These are phyloP conservation scores for Fulica atra DNA, from an alignment of 2,113 vertebrate genomes.

Conservation along the genomic window DNA sequence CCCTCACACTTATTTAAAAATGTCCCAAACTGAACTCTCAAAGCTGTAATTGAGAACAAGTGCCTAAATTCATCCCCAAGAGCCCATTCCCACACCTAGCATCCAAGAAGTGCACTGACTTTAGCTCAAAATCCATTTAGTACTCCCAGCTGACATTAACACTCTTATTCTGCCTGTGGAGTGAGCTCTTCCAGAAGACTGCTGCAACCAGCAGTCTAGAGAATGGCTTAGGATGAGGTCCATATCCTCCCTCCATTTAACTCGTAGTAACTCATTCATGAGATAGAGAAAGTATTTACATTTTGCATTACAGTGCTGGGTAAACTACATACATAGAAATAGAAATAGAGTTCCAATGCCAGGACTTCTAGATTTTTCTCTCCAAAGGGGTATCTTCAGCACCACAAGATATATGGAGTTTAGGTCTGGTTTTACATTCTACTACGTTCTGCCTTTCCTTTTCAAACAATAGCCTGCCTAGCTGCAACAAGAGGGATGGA, in stretches of 20 bases:
- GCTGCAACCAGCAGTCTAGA: neutral
- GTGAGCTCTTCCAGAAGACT: neutral
- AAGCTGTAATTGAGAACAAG: neutral
- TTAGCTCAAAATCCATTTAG: slow-evolving; percentile 13
- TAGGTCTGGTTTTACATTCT: neutral
- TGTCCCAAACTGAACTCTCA: neutral
- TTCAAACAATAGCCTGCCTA: neutral
- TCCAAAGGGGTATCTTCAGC: neutral
- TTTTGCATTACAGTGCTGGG: neutral
- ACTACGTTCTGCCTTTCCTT: neutral
- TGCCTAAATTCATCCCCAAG: neutral
- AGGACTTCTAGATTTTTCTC: neutral
- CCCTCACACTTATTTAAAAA: fast-evolving
- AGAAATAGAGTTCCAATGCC: neutral
- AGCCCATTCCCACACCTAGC: neutral
- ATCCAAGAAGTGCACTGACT: neutral
- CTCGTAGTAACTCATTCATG: neutral
- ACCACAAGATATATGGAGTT: neutral
- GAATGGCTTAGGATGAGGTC: neutral
- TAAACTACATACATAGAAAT: neutral
- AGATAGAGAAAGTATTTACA: neutral
- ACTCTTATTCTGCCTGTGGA: neutral
- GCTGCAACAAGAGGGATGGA: neutral
- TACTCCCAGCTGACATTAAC: neutral
- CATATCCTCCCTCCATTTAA: neutral